phyloP scores from a whole-genome alignment of 1,140 invertebrate species.

The Gonioctena quinquepunctata region DNA sequence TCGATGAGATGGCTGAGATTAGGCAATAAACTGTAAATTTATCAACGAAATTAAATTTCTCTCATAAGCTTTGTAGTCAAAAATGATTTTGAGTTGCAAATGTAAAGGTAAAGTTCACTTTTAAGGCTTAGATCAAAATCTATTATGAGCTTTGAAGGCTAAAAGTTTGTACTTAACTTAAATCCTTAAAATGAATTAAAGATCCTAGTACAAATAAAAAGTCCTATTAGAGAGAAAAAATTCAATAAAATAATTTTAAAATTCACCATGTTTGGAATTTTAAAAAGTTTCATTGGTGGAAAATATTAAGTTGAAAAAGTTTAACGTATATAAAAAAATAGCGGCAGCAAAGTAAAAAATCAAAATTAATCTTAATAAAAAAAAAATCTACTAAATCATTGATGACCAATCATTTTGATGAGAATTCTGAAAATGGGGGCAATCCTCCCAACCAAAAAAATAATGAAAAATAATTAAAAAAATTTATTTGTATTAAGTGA shows the following conservation, averaged over 20 bases:
- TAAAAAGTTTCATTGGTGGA: background rate
- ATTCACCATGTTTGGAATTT: constrained; percentile 10
- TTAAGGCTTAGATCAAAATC: constrained; percentile 58
- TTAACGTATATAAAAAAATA: constrained; percentile 57
- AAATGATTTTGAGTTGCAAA: constrained; percentile 61
- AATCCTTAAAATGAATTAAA: constrained; percentile 57
- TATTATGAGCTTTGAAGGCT: constrained; percentile 64
- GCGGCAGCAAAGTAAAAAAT: constrained; percentile 57
- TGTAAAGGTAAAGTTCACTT: constrained; percentile 58
- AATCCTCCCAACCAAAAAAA: too few species aligned
- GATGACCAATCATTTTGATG: too few species aligned
- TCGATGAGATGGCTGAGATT: constrained; percentile 61
- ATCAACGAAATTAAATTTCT: constrained; percentile 59
- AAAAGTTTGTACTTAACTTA: constrained; percentile 63
- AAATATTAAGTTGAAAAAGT: constrained; percentile 20
- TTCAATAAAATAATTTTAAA: constrained; percentile 40
- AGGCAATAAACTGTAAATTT: constrained; percentile 63
- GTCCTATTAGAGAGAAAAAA: constrained; percentile 48
- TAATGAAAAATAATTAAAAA: too few species aligned
- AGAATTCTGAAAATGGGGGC: constrained; percentile 61
- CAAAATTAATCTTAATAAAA: too few species aligned
- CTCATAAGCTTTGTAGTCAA: constrained; percentile 58
- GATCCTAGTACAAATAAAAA: constrained; percentile 51
- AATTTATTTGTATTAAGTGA: too few species aligned
- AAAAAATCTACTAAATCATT: too few species aligned